Percentiles rank a stretch among this genome's conserved stretches.
These are phyloP conservation scores for Drosophila simulans DNA, from an alignment of 1,140 invertebrate species.

Conservation along the genomic window DNA sequence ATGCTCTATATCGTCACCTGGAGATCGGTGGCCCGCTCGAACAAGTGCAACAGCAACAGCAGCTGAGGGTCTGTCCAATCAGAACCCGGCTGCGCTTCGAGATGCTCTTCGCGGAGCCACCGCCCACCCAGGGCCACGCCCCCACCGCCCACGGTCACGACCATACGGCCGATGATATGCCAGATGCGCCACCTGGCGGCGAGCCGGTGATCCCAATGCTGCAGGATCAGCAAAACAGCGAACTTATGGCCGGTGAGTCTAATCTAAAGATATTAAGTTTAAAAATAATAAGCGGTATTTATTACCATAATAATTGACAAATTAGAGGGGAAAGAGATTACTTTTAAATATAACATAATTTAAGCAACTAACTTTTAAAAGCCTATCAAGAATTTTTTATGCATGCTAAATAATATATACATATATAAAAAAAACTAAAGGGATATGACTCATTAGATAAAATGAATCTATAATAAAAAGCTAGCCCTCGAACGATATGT, in stretches of 20 bases:
- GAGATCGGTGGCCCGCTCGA: conserved; percentile 72
- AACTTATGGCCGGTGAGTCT: conserved; percentile 57
- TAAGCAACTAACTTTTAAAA: too few relatives aligned
- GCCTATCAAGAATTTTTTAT: too few relatives aligned
- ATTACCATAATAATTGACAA: too few relatives aligned
- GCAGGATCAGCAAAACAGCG: conserved; percentile 59
- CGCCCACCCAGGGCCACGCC: conserved; percentile 35
- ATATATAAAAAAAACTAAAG: too few relatives aligned
- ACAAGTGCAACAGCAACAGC: conserved; percentile 83
- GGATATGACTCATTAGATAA: too few relatives aligned
- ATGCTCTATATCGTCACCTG: conserved; percentile 82
- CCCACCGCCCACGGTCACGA: conserved; percentile 22
- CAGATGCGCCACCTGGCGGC: conserved; percentile 7
- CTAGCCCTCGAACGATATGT: too few relatives aligned
- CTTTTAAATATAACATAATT: too few relatives aligned
- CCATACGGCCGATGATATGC: conserved; percentile 21
- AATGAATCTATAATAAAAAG: too few relatives aligned
- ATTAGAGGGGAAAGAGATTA: too few relatives aligned
- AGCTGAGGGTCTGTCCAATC: conserved; percentile 68
- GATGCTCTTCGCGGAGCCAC: conserved; percentile 72
- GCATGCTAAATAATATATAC: too few relatives aligned
- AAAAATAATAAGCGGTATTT: too few relatives aligned
- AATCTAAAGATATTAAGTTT: neutral
- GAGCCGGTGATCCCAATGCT: conserved; percentile 45
- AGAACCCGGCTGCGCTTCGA: conserved; percentile 58